These are phyloP conservation scores for Alouatta palliata DNA, from an alignment of 2,113 vertebrate species.

Conservation along the genomic window DNA sequence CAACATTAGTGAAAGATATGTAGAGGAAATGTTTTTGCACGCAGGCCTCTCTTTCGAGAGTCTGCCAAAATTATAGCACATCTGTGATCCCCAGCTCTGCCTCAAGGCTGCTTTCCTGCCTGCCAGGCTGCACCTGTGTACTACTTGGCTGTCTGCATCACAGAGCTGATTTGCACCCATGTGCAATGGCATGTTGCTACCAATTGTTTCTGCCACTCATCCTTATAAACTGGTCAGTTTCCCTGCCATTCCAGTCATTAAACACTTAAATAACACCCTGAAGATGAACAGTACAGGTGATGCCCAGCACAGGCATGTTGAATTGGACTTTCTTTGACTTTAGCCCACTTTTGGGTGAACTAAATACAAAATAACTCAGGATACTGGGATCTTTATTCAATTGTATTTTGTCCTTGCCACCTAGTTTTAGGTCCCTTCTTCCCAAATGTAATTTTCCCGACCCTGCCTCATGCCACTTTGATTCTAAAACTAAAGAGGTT, in stretches of 20 bases:
- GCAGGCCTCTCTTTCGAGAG: not conserved
- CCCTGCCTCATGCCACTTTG: not conserved
- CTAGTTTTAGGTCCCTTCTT: not conserved
- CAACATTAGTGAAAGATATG: not conserved
- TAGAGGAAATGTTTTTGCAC: not conserved
- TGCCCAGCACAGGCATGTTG: not conserved
- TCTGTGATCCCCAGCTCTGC: no score
- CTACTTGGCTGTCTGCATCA: accelerated
- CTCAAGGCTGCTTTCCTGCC: not conserved
- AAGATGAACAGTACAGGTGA: not conserved
- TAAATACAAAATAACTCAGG: conserved; percentile 10
- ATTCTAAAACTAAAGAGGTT: not conserved
- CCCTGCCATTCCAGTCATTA: not conserved
- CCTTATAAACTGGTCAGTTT: not conserved
- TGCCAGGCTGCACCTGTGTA: not conserved
- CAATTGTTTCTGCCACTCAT: accelerated
- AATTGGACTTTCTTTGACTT: not conserved
- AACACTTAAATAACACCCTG: not conserved
- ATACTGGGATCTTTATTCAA: not conserved
- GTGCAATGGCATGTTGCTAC: accelerated
- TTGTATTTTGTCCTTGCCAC: not conserved
- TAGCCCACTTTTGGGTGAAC: not conserved
- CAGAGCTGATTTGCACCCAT: not conserved
- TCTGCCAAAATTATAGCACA: not conserved
- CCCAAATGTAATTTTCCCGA: not conserved